Base-by-base conservation (phyloP, 2,888 invertebrate species). In the Ophion ellenae region DNA sequence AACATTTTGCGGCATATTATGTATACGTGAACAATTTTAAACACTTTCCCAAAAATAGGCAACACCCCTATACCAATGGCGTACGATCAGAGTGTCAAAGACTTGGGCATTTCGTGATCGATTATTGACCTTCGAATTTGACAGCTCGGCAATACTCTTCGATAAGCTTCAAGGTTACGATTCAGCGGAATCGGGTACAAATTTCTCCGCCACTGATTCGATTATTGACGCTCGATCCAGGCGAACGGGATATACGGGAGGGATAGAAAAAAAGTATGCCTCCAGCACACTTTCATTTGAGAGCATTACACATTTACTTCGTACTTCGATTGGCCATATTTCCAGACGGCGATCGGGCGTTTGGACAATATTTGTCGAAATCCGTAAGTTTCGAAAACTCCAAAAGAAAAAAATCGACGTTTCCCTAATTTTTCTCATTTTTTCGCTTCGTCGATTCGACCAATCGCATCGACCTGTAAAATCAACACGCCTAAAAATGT, bases 201-300 rank as follows among this genome's bases (percentile, higher is more conserved):
- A 66, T 77, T 67, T 73, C 70, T 53, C 59, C 28, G 40, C 28
- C 61, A 17, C 36, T n/a, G n/a, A 66, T 66, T 71, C 71, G 57
- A 67, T 84, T 59, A 76, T 80, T 64, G 53, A 74, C 14, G 69
- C 28, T 75, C 63, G 63, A 61, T 75, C 63, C 45, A 14, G n/a
- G 45, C 24, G 36, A 78, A 74, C 71, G 69, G 71, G 53, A 71
- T 74, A 66, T n/a, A 80, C 53, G 17, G 14, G 17, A 53, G 14
- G 17, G 4, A 53, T 53, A 53, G 53, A 40, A 76, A 83, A 83
- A 64, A 77, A 67, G 57, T 47, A 71, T 61, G 84, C 84, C 88
- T 45, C 87, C 63, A 86, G 89, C 88, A n/a, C 88, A 90, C 90
- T 90, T 90, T 90, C 90, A 86, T 89, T 74, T 76, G 76, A 71